Conservation (phyloP, 2,113 vertebrate genomes). For the Mungos mungo region DNA sequence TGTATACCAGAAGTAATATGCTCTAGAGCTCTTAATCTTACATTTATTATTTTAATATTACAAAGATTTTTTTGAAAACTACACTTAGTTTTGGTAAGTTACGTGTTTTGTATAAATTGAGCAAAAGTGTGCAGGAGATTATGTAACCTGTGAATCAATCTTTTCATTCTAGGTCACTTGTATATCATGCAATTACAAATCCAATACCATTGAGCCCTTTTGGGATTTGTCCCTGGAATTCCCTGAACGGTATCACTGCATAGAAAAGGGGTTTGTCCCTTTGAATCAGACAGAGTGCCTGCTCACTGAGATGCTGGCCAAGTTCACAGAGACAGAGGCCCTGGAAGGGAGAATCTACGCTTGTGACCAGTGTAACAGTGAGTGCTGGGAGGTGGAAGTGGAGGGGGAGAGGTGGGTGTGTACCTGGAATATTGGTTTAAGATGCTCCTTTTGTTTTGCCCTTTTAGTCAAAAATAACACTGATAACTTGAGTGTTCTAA, state of each 20-base stretch:
- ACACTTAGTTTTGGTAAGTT: background rate
- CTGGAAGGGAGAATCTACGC: conserved; percentile 98
- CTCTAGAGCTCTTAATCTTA: background rate
- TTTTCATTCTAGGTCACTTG: conserved; percentile 92
- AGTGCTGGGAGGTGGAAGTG: conserved; percentile 78
- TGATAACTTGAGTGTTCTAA: conserved; percentile 15
- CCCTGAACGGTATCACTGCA: conserved; percentile 95
- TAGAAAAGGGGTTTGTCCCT: conserved; percentile 89
- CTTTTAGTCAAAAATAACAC: conserved; percentile 14
- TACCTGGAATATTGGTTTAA: background rate
- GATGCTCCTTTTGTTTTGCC: conserved; percentile 13
- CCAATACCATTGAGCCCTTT: conserved; percentile 98
- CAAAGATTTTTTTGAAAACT: background rate
- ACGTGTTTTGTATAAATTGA: background rate
- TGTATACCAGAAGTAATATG: background rate
- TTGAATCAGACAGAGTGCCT: conserved; percentile 92
- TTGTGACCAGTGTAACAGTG: conserved; percentile 99
- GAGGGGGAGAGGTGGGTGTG: no score
- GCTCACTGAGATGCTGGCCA: conserved; percentile 98
- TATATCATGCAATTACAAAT: conserved; percentile 97
- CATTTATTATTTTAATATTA: conserved; percentile 11
- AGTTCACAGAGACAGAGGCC: conserved; percentile 98
- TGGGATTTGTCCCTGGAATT: conserved; percentile 99
- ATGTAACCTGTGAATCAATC: background rate
- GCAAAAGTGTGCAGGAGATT: background rate